phyloP scores from a whole-genome alignment of 2,888 invertebrate species.

The Autographa gamma region DNA sequence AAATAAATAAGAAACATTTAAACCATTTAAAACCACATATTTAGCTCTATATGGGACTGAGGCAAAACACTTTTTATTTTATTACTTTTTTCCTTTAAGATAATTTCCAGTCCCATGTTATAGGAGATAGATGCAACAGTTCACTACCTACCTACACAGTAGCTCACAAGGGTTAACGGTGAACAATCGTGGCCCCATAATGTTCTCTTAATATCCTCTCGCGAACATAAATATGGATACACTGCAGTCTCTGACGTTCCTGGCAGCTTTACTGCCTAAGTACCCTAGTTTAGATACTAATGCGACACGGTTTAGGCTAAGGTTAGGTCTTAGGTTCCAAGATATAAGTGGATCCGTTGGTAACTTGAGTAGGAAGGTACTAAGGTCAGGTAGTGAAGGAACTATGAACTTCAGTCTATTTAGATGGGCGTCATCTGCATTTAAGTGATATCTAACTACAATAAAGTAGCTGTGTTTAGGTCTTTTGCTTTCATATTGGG shows the following conservation, averaged over 20 bases:
- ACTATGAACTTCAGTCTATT: not conserved
- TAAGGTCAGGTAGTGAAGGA: not conserved
- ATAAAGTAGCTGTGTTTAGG: not conserved
- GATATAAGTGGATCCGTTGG: not conserved
- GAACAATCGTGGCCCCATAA: conserved; percentile 45
- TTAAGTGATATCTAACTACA: not conserved
- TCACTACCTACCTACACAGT: conserved; percentile 14
- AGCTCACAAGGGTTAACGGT: conserved; percentile 54
- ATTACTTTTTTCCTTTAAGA: too few species aligned
- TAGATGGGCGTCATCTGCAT: not conserved
- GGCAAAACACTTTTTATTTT: too few species aligned
- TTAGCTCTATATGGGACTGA: too few species aligned
- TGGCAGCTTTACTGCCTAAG: not conserved
- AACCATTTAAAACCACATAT: too few species aligned
- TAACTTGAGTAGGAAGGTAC: not conserved
- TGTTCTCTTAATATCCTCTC: conserved; percentile 27
- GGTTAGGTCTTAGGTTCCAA: not conserved
- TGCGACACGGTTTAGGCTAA: not conserved
- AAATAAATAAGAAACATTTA: too few species aligned
- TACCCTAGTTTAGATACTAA: not conserved
- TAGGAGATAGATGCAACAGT: too few species aligned
- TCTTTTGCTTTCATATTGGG: not conserved
- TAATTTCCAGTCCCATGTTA: too few species aligned
- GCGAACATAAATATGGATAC: conserved; percentile 13
- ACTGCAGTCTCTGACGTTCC: conserved; percentile 17